Evolutionary conservation across 2,797 vertebrate species (phyloP).

Genomic region (Gallinago stenura): DNA sequence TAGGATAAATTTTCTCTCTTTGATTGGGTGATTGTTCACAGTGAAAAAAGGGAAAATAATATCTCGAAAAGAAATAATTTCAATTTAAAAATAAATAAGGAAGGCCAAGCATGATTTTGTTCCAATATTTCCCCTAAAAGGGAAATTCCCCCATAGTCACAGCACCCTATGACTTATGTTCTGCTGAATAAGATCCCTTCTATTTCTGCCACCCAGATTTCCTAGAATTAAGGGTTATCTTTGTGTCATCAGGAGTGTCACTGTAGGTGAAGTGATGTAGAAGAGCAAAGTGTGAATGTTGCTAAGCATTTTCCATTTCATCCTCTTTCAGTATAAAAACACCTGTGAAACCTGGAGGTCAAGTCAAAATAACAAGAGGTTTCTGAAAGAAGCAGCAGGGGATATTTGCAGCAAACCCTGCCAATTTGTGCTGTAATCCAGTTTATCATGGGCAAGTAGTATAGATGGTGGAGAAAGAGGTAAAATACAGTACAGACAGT

Average conservation of each 20-base stretch:
- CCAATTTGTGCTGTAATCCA: neutral
- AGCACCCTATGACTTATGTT: neutral
- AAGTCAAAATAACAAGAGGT: neutral
- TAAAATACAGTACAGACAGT: neutral
- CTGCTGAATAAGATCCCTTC: neutral
- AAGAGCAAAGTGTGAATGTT: neutral
- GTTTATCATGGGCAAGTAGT: neutral
- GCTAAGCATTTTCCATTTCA: neutral
- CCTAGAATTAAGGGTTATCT: neutral
- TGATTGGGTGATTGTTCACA: neutral
- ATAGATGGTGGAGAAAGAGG: neutral
- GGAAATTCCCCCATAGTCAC: neutral
- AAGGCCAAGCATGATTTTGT: neutral
- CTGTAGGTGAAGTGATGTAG: neutral
- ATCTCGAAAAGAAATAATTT: neutral
- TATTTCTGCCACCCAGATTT: neutral
- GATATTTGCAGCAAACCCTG: neutral
- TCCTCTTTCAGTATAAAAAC: neutral
- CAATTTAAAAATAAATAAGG: neutral
- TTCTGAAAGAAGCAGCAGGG: neutral
- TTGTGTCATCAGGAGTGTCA: neutral
- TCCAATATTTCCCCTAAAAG: neutral
- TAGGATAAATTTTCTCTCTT: neutral
- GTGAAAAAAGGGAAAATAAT: neutral
- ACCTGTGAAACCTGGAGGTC: neutral